A percentile compares a stretch with the other conserved stretches of the same genome.
Evolutionary conservation across 1,140 invertebrate species (phyloP).

Genomic region (Drosophila lowei): DNA sequence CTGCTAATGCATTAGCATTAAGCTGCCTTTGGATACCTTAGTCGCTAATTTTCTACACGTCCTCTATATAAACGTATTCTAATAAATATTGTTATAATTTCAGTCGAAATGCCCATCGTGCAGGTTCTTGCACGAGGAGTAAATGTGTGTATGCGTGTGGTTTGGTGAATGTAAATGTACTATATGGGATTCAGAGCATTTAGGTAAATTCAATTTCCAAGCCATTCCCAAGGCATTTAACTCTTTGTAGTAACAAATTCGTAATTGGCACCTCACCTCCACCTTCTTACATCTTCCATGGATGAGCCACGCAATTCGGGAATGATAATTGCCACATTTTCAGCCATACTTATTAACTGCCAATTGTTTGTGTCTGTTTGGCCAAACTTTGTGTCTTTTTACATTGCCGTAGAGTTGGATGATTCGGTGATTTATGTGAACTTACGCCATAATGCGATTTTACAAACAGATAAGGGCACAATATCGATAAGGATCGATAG

Average conservation of each 20-base stretch:
- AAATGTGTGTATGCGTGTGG: slow-evolving; percentile 26
- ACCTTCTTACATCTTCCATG: background rate
- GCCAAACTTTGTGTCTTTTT: background rate
- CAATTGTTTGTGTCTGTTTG: background rate
- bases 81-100: slow-evolving; percentile 46
- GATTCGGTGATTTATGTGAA: background rate
- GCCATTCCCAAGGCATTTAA: slow-evolving; percentile 2
- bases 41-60: slow-evolving; percentile 43
- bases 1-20: slow-evolving; percentile 8
- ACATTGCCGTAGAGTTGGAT: too few species aligned
- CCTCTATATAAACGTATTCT: slow-evolving; percentile 44
- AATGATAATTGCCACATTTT: slow-evolving; percentile 3
- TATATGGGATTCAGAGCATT: background rate
- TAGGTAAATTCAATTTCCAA: background rate
- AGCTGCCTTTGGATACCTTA: slow-evolving; percentile 44
- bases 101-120: slow-evolving; percentile 57
- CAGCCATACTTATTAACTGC: background rate
- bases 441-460: slow-evolving; percentile 9
- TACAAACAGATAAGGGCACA: slow-evolving; percentile 18
- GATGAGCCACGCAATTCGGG: slow-evolving; percentile 9
- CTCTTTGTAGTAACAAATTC: background rate
- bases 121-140: slow-evolving; percentile 38
- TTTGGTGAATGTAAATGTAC: slow-evolving; percentile 11
- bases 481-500: slow-evolving; percentile 10
- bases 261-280: slow-evolving; percentile 3